phyloP scores from a whole-genome alignment of 30 jellyfish, hydroid and myxozoan genomes.

The Aurelia aurita complex sp. Pacific region DNA sequence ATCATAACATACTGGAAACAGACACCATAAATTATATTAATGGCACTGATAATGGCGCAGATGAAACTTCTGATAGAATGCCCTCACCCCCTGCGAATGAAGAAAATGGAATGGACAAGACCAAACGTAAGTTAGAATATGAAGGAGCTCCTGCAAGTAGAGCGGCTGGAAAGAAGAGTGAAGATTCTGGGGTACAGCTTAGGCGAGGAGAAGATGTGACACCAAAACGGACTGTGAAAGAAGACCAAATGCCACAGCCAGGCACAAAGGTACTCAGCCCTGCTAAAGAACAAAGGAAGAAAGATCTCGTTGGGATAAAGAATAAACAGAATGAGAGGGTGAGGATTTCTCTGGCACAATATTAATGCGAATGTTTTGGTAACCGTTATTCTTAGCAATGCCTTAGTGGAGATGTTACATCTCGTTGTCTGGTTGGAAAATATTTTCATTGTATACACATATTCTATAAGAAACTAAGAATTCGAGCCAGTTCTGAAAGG shows the following conservation, averaged over 20 bases:
- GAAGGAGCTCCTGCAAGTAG: neutral
- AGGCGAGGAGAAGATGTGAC: neutral
- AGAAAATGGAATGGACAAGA: too few species aligned
- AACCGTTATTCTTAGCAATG: too few species aligned
- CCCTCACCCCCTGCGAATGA: neutral
- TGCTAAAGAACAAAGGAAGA: constrained; percentile 61
- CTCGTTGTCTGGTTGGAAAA: too few species aligned
- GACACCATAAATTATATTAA: constrained; percentile 36
- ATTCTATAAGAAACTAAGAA: too few species aligned
- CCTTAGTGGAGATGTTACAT: too few species aligned
- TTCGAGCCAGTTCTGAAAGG: too few species aligned
- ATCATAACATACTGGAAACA: constrained; percentile 51
- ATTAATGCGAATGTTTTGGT: too few species aligned
- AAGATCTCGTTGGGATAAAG: constrained; percentile 47
- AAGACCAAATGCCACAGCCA: too few species aligned
- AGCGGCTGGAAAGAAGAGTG: constrained; percentile 1
- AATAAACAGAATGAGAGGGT: constrained; percentile 69
- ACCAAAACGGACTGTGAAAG: too few species aligned
- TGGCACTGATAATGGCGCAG: constrained; percentile 26
- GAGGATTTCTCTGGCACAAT: too few species aligned
- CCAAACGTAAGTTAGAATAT: too few species aligned
- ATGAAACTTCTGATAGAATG: neutral
- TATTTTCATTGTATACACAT: too few species aligned
- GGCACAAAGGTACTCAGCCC: constrained; percentile 38
- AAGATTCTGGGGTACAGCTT: neutral